Base-by-base conservation (phyloP, 1,140 invertebrate genomes). In the Neoseiulus cucumeris region DNA sequence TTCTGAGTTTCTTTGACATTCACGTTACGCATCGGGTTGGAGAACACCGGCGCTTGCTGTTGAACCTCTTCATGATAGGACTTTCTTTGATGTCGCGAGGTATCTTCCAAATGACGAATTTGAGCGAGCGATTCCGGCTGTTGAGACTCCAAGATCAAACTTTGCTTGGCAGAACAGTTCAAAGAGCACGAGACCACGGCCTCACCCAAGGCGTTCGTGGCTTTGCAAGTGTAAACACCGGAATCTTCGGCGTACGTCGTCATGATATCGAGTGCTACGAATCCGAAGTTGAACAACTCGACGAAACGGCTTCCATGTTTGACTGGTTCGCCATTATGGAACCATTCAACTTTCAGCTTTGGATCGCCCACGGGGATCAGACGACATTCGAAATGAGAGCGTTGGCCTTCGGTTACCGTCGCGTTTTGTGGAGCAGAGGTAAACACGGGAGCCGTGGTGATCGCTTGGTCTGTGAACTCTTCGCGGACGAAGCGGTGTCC, bases 331-430 rank as follows among this genome's bases (percentile, higher is more conserved):
- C 89, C 91, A 74, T 97, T 92, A 68, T 92, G 89, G 78, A 89
- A 95, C 95, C 95, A 99, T 79, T 96, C 89, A 0, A 98, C 91
- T 75, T 88, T 90, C 86, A 98, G 88, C 0, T 88, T 89, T 0
- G 89, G 82, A 79, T 98, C 94, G 42, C 91, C 94, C 22, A 96
- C 87, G 7, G 95, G 95, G 70, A 95, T 91, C 12, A 98, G 76
- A 41, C 91, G 84, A 72, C 88, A 92, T 76, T 97, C 94, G 73
- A 97, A 97, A 72, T 97, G 92, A 29, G 91, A 91, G 59, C 90
- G 78, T 74, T 98, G 89, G 20, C 90, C 90, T 80, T 98, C 95
- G 73, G 87, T 87, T 65, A 98, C 87, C 72, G 92, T 85, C 30
- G 90, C 82, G 72, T 89, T 89, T 73, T 90, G 90, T 65, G 91